These are phyloP conservation scores for Megaustenia siamemsis DNA, from an alignment of 2,888 invertebrate genomes.

Conservation along the genomic window DNA sequence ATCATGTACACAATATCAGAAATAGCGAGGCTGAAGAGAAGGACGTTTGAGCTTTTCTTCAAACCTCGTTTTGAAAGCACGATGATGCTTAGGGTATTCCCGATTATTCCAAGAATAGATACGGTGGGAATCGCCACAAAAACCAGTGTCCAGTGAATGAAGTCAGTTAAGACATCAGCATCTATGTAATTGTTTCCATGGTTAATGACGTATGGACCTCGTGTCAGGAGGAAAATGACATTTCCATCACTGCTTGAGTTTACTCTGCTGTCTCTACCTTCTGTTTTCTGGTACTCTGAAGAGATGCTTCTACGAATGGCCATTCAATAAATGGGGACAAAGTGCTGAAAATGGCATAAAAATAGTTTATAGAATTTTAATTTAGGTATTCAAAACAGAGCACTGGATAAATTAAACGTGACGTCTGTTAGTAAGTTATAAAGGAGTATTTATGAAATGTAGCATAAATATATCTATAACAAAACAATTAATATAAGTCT, in stretches of 20 bases:
- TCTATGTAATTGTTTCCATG: conserved; percentile 23
- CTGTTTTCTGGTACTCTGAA: background rate
- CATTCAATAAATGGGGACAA: too few relatives aligned
- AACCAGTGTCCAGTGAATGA: conserved; percentile 29
- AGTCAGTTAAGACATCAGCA: conserved; percentile 11
- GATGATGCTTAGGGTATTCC: conserved; percentile 31
- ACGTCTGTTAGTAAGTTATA: too few relatives aligned
- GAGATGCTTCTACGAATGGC: background rate
- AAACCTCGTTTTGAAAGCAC: conserved; percentile 30
- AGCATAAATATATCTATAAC: too few relatives aligned
- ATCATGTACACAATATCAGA: conserved; percentile 40
- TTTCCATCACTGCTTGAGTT: background rate
- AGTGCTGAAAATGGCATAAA: too few relatives aligned
- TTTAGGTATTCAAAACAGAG: too few relatives aligned
- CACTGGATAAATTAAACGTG: too few relatives aligned
- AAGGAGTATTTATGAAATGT: too few relatives aligned
- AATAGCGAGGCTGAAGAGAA: conserved; percentile 32
- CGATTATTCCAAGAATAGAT: conserved; percentile 23
- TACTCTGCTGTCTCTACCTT: background rate
- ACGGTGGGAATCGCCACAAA: conserved; percentile 31
- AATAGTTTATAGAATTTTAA: too few relatives aligned
- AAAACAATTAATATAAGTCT: too few relatives aligned
- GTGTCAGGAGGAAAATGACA: background rate
- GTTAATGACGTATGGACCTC: background rate
- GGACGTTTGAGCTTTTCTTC: conserved; percentile 34